Evolutionary conservation across 2,113 vertebrate species (phyloP).

Genomic region (Ginglymostoma cirratum): DNA sequence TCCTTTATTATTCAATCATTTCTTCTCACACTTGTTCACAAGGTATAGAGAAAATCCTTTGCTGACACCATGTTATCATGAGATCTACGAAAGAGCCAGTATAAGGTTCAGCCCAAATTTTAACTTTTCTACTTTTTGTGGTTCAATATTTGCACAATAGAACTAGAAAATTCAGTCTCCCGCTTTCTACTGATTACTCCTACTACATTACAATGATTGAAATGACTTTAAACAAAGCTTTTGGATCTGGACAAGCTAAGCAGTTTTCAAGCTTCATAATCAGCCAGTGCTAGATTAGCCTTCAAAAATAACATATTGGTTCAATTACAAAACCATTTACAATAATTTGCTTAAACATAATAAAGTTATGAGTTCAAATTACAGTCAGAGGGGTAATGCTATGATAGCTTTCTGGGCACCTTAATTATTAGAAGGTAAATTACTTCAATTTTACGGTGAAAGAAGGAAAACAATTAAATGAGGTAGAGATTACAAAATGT

Average conservation of each 20-base stretch:
- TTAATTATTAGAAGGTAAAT: constrained; percentile 23
- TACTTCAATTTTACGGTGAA: neutral
- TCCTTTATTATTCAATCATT: neutral
- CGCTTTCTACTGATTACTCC: neutral
- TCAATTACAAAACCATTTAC: constrained; percentile 14
- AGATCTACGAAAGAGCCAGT: neutral
- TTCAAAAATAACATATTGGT: constrained; percentile 15
- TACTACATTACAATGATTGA: neutral
- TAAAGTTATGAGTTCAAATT: constrained; percentile 4
- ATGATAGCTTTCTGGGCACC: neutral
- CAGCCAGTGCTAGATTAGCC: neutral
- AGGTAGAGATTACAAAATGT: neutral
- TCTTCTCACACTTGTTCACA: neutral
- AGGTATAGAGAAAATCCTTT: neutral
- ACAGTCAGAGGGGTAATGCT: neutral
- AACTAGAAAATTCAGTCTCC: neutral
- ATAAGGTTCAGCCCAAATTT: neutral
- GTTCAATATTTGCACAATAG: neutral
- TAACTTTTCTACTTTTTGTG: neutral
- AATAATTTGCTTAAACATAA: constrained; percentile 5
- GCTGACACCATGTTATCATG: neutral
- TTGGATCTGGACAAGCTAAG: neutral
- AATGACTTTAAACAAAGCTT: neutral
- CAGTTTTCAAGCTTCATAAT: neutral
- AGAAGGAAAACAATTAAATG: constrained; percentile 10